phyloP scores from a whole-genome alignment of 1,140 invertebrate genomes.

The Nasonia longicornis region DNA sequence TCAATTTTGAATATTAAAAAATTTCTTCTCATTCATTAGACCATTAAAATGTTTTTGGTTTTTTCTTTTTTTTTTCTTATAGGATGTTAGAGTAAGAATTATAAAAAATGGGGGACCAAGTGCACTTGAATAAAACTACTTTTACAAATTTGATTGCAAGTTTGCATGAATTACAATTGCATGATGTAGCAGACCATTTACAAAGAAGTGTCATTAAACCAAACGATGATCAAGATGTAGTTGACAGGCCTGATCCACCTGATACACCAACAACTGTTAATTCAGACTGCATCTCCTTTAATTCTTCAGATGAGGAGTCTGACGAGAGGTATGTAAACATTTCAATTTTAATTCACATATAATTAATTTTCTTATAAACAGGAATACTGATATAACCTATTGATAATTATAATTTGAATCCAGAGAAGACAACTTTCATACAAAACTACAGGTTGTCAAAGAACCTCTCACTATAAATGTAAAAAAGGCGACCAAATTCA shows the following conservation, averaged over 20 bases:
- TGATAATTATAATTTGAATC: constrained; percentile 16
- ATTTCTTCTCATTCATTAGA: background rate
- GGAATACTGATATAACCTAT: constrained; percentile 22
- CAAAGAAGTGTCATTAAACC: constrained; percentile 42
- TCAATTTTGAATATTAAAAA: background rate
- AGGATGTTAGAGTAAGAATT: background rate
- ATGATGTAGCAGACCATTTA: constrained; percentile 53
- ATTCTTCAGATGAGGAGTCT: constrained; percentile 36
- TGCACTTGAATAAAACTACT: constrained; percentile 45
- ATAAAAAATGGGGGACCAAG: constrained; percentile 32
- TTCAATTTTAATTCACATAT: background rate
- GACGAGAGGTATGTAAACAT: constrained; percentile 26
- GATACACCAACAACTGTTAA: background rate
- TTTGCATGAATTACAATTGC: constrained; percentile 51
- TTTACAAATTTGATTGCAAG: constrained; percentile 54
- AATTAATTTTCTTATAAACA: background rate
- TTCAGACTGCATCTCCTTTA: constrained; percentile 35
- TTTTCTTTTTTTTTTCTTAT: background rate
- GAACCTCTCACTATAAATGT: constrained; percentile 57
- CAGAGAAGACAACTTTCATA: constrained; percentile 53
- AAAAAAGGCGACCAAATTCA: constrained; percentile 60
- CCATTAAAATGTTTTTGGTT: too few relatives aligned
- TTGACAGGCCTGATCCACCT: background rate
- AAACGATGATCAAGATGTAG: constrained; percentile 19
- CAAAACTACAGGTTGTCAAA: constrained; percentile 48